Evolutionary conservation across 2,888 invertebrate genomes (phyloP).

Genomic region (Folsomia candida): DNA sequence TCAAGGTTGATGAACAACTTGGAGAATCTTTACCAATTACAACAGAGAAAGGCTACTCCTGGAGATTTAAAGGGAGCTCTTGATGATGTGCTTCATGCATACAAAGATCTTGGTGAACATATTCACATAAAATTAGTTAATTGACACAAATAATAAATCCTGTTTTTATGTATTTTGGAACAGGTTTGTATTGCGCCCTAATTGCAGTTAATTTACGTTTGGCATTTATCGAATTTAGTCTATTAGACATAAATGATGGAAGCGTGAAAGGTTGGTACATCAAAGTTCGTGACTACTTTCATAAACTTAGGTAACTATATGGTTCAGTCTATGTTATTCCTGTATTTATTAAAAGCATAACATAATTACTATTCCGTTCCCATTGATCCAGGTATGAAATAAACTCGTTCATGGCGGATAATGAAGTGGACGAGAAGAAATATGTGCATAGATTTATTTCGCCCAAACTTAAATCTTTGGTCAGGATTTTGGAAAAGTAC

Average conservation of each 20-base stretch:
- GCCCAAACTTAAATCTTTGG: neutral
- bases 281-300: neutral
- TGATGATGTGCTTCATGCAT: constrained; percentile 22
- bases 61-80: neutral
- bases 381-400: too few species aligned
- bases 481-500: neutral
- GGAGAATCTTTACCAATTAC: neutral
- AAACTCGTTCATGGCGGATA: neutral
- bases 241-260: neutral
- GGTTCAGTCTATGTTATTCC: too few species aligned
- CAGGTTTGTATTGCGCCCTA: constrained; percentile 32
- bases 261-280: neutral
- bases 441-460: neutral
- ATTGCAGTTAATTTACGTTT: constrained; percentile 29
- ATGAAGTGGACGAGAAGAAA: neutral
- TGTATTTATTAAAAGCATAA: too few species aligned
- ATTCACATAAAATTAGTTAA: neutral
- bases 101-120: constrained; percentile 25
- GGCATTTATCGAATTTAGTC: constrained; percentile 19
- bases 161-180: neutral
- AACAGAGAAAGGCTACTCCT: neutral
- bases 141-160: constrained; percentile 5
- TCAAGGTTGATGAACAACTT: neutral
- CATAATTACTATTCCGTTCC: too few species aligned
- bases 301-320: neutral